Base-by-base conservation (phyloP, 2,113 vertebrate species). In the Lampris megalopsis region DNA sequence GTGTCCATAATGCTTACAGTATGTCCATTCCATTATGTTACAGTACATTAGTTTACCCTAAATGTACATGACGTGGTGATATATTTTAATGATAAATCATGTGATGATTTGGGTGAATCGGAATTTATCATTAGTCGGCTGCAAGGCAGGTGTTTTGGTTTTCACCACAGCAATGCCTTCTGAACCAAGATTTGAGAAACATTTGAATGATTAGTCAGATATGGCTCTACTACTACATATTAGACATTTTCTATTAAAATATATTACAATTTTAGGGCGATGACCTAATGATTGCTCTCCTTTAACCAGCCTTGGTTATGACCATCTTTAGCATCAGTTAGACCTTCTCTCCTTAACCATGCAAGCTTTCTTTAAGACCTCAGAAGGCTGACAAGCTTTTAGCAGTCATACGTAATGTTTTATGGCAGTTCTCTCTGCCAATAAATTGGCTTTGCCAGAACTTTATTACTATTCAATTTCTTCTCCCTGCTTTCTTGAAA, bases 1-100 rank as follows among this genome's bases (percentile, higher is more conserved):
- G 72, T 73, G 49, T 56, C 63, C 43, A 6, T 52, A 43, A 2
- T 77, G 70, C 79, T 81, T 75, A 74, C 56, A 49, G 63, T 68
- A 3, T 49, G 37, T 50, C 77, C 36, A 40, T 38, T 66, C 53
- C 64, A 72, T 71, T 76, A 72, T 41, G 9, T 41, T 63, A 6
- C 54, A 35, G 63, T 68, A 43, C 61, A 43, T 48, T 9, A 76
- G 77, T 79, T 78, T 75, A 63, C 40, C 1, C 60, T 71, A n/a
- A 24, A 9, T 53, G 40, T 48, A 10, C 48, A 63, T 72, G 43
- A 62, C 47, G 50, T 61, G 13, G 48, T 24, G 68, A 53, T 53
- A 57, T 35, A 24, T 43, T 53, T 13, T 38, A 24, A 0, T 68
- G 69, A 76, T 65, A 52, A 11, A 53, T n/a, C 1, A 24, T 24